phyloP scores from a whole-genome alignment of 1,140 invertebrate genomes.

The Orussus abietinus region DNA sequence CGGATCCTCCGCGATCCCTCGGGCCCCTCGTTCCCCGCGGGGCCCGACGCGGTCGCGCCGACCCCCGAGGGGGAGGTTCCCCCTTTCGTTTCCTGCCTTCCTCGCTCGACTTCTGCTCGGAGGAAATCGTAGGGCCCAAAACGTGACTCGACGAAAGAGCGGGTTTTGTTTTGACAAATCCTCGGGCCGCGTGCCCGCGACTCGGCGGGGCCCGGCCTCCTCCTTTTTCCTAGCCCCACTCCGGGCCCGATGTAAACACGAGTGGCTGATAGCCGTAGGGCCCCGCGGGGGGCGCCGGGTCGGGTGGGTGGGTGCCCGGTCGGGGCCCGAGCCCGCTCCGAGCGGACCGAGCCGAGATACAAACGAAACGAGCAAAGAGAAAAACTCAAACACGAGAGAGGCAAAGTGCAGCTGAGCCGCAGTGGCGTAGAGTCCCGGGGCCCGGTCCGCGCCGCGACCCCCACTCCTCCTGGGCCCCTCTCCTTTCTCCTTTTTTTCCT shows the following conservation, averaged over 20 bases:
- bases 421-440: slow-evolving; percentile 31
- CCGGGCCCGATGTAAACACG: slow-evolving; percentile 40
- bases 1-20: slow-evolving; percentile 29
- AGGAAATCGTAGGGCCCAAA: no score
- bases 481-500: not conserved
- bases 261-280: slow-evolving; percentile 44
- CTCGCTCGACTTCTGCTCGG: slow-evolving; percentile 6
- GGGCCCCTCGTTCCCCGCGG: slow-evolving; percentile 16
- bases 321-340: slow-evolving; percentile 1
- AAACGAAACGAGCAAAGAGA: slow-evolving; percentile 34
- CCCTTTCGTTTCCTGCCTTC: not conserved
- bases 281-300: slow-evolving; percentile 18
- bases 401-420: slow-evolving; percentile 38
- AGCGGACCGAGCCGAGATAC: slow-evolving; percentile 32
- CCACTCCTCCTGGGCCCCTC: slow-evolving; percentile 8
- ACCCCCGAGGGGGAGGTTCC: slow-evolving; percentile 1
- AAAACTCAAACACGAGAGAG: slow-evolving; percentile 35
- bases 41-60: slow-evolving; percentile 10
- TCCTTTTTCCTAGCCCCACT: slow-evolving; percentile 10
- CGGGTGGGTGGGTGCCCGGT: slow-evolving; percentile 9
- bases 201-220: not conserved
- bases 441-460: no score
- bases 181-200: slow-evolving; percentile 9
- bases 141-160: slow-evolving; percentile 40
- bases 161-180: slow-evolving; percentile 46